Evolutionary conservation across 2,888 invertebrate genomes (phyloP).

Genomic region (Cephus pulcher): DNA sequence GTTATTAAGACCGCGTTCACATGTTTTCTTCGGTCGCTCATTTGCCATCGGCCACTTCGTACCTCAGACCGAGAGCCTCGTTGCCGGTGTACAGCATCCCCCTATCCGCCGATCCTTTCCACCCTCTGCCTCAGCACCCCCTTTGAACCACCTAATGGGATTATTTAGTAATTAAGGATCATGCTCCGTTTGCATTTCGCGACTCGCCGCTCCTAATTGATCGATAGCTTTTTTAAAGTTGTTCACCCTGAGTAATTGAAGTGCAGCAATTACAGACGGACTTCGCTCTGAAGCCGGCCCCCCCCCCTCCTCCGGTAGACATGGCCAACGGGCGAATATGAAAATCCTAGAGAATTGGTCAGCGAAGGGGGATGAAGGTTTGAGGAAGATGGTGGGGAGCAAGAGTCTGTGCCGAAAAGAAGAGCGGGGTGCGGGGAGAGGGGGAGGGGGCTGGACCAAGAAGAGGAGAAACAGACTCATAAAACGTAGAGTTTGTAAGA

Average conservation of each 20-base stretch:
- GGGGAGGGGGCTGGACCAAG: neutral
- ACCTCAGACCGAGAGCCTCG: neutral
- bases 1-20: constrained; percentile 32
- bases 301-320: rapidly evolving
- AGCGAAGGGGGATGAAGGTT: neutral
- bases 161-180: constrained; percentile 57
- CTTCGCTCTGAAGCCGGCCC: neutral
- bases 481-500: constrained; percentile 2
- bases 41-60: neutral
- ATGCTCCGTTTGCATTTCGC: constrained; percentile 33
- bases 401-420: neutral
- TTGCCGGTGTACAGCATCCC: neutral
- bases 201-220: constrained; percentile 46
- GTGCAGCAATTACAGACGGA: neutral
- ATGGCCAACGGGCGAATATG: neutral
- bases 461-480: constrained; percentile 10
- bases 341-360: neutral
- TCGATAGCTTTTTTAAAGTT: constrained; percentile 51
- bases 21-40: constrained; percentile 45
- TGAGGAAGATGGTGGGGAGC: neutral
- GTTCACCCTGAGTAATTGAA: constrained; percentile 11
- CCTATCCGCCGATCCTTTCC: constrained; percentile 1
- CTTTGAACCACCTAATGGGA: constrained; percentile 25
- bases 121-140: constrained; percentile 32
- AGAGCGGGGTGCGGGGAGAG: rapidly evolving